A percentile compares a stretch with the other conserved stretches of the same genome.
phyloP scores from a whole-genome alignment of 2,888 invertebrate species.

The Maniola hyperantus region DNA sequence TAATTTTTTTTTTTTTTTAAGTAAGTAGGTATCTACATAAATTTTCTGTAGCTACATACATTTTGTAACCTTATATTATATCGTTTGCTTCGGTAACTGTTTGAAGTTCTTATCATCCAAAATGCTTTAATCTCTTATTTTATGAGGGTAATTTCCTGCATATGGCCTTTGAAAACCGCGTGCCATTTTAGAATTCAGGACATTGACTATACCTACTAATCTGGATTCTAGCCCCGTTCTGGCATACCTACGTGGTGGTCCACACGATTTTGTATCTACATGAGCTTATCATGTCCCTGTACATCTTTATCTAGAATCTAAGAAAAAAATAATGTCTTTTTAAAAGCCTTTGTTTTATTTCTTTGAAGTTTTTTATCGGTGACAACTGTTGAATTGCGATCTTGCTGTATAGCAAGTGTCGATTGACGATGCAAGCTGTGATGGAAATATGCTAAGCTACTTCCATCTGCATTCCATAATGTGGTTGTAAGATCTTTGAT shows the following conservation, averaged over 20 bases:
- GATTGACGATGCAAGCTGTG: background rate
- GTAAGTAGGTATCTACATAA: too few relatives aligned
- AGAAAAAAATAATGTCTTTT: slow-evolving; percentile 34
- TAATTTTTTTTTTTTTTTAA: too few relatives aligned
- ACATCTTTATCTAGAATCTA: slow-evolving; percentile 43
- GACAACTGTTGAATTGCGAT: background rate
- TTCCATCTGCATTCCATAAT: too few relatives aligned
- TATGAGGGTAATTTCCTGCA: slow-evolving; percentile 25
- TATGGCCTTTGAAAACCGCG: slow-evolving; percentile 24
- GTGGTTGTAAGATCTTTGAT: too few relatives aligned
- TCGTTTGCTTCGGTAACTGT: slow-evolving; percentile 5
- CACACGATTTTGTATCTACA: slow-evolving; percentile 45
- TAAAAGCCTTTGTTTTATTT: slow-evolving; percentile 33
- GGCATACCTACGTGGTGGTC: slow-evolving; percentile 37
- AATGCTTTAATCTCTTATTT: slow-evolving; percentile 26
- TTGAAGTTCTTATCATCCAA: slow-evolving; percentile 29
- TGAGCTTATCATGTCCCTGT: slow-evolving; percentile 43
- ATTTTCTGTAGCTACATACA: too few relatives aligned
- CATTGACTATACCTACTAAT: slow-evolving; percentile 56
- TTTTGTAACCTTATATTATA: background rate
- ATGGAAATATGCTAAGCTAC: too few relatives aligned
- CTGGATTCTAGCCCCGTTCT: slow-evolving; percentile 73
- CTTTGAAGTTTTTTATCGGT: slow-evolving; percentile 12
- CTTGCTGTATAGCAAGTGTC: slow-evolving; percentile 7
- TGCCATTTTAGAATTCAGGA: slow-evolving; percentile 60